A percentile compares a stretch with the other conserved stretches of the same genome.
phyloP scores from a whole-genome alignment of 2,888 invertebrate genomes.

The Theretra japonica region DNA sequence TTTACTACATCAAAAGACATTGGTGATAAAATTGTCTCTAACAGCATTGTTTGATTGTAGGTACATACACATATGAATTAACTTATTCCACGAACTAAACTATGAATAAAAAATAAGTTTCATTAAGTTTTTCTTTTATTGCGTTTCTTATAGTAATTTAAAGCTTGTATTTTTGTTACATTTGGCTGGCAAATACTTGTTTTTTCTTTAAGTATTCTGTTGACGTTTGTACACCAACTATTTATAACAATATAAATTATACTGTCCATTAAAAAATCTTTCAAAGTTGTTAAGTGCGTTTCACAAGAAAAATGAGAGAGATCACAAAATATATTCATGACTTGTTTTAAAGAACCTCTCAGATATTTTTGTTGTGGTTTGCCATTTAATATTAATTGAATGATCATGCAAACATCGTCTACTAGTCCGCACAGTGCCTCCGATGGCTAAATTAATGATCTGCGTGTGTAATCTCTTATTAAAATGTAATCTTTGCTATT shows the following conservation, averaged over 20 bases:
- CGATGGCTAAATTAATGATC: slow-evolving; percentile 31
- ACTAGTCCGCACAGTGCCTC: slow-evolving; percentile 30
- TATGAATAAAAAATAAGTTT: too few species aligned
- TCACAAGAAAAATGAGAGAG: not conserved
- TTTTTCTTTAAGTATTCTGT: not conserved
- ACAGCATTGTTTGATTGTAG: too few species aligned
- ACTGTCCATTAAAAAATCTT: not conserved
- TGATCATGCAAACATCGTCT: slow-evolving; percentile 31
- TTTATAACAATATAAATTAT: not conserved
- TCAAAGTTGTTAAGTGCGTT: not conserved
- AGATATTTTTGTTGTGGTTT: slow-evolving; percentile 3
- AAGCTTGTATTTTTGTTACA: not conserved
- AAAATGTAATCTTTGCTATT: slow-evolving; percentile 30
- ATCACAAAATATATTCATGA: not conserved
- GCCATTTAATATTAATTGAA: slow-evolving; percentile 28
- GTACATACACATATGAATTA: too few species aligned
- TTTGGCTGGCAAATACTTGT: not conserved
- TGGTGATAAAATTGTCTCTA: too few species aligned
- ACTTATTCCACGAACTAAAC: too few species aligned
- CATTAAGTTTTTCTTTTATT: not conserved
- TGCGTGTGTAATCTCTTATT: slow-evolving; percentile 27
- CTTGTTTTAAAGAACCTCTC: not conserved
- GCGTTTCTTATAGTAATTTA: not conserved
- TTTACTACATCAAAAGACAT: too few species aligned
- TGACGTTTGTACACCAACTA: not conserved